These are phyloP conservation scores for Lateolabrax maculatus DNA, from an alignment of 2,797 vertebrate species.

Conservation along the genomic window DNA sequence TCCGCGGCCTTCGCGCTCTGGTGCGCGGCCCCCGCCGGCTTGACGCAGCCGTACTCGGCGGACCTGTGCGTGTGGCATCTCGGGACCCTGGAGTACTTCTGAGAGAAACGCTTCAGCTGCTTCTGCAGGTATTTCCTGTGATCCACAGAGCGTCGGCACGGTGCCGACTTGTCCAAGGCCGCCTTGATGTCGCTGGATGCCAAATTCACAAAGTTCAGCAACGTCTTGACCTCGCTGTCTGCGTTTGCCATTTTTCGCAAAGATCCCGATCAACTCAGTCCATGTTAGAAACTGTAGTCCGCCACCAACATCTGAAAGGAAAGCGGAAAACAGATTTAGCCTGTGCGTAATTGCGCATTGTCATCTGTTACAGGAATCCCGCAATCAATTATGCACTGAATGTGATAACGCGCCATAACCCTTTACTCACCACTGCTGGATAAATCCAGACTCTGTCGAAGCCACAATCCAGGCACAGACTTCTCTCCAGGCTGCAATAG, in stretches of 20 bases:
- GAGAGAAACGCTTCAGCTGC: slow-evolving; percentile 97
- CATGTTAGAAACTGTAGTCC: slow-evolving; percentile 61
- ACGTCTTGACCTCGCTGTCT: slow-evolving; percentile 97
- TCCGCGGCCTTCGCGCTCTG: slow-evolving; percentile 62
- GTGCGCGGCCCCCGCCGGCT: slow-evolving; percentile 62
- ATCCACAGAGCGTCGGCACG: slow-evolving; percentile 97
- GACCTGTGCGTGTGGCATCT: slow-evolving; percentile 88
- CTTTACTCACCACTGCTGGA: slow-evolving; percentile 67
- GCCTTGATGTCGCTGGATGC: slow-evolving; percentile 99
- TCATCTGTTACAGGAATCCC: neutral
- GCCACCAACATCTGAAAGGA: slow-evolving; percentile 52
- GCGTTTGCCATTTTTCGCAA: slow-evolving; percentile 89
- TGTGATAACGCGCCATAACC: slow-evolving; percentile 6
- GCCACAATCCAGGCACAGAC: slow-evolving; percentile 82
- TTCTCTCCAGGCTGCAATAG: slow-evolving; percentile 81
- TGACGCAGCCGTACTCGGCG: slow-evolving; percentile 78
- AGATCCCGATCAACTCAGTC: slow-evolving; percentile 57
- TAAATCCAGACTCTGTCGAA: slow-evolving; percentile 61
- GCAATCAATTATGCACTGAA: neutral
- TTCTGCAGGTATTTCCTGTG: slow-evolving; percentile 99
- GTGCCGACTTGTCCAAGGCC: slow-evolving; percentile 96
- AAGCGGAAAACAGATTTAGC: slow-evolving; percentile 10
- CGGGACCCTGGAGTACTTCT: slow-evolving; percentile 92
- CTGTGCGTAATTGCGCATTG: slow-evolving; percentile 29
- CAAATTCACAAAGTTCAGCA: slow-evolving; percentile 98